These are phyloP conservation scores for Anodontia alba DNA, from an alignment of 2,888 invertebrate species.

Conservation along the genomic window DNA sequence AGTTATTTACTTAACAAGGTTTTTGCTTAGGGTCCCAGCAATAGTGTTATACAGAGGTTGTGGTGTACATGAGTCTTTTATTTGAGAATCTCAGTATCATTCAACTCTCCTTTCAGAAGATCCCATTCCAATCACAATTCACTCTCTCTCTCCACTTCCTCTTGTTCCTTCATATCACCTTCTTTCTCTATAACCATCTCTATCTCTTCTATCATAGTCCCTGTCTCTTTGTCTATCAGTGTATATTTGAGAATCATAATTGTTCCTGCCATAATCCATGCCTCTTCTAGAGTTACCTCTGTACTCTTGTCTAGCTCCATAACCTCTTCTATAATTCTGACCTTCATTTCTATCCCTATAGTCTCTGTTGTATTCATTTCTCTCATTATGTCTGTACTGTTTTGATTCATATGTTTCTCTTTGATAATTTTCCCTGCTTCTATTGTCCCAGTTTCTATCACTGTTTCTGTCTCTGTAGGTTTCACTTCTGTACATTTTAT, in stretches of 20 bases:
- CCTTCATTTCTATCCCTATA: conserved; percentile 31
- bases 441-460: conserved; percentile 9
- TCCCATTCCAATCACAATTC: too few species aligned
- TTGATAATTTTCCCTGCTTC: background rate
- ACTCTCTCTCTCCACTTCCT: too few species aligned
- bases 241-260: background rate
- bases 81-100: too few species aligned
- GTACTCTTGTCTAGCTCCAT: conserved; percentile 1
- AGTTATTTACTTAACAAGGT: too few species aligned
- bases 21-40: too few species aligned
- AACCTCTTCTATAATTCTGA: conserved; percentile 15
- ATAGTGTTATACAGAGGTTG: too few species aligned
- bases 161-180: conserved; percentile 2
- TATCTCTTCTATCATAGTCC: conserved; percentile 18
- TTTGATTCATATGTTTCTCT: background rate
- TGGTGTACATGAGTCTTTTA: too few species aligned
- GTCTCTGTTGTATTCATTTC: conserved; percentile 4
- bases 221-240: conserved; percentile 4
- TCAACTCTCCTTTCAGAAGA: too few species aligned
- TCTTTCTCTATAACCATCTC: conserved; percentile 36
- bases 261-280: background rate
- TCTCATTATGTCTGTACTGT: background rate
- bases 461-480: conserved; percentile 30
- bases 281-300: conserved; percentile 18
- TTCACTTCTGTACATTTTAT: conserved; percentile 86